Conservation (phyloP, 2,113 vertebrate species). For the Carassius carassius region DNA sequence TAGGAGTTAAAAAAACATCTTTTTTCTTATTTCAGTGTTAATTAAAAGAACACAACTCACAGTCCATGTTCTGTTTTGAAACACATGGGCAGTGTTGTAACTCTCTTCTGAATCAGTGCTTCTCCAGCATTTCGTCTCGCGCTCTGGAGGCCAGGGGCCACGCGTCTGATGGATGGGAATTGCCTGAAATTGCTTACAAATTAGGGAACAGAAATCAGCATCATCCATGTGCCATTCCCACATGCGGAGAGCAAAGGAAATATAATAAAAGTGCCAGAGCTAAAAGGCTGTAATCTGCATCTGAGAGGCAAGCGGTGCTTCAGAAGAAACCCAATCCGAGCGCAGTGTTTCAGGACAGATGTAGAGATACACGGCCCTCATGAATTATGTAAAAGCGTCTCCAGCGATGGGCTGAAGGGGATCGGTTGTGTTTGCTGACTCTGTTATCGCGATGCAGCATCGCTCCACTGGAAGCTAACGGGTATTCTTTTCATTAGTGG, state of each 20-base stretch:
- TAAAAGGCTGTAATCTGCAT: conserved; percentile 13
- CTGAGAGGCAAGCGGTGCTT: conserved; percentile 1
- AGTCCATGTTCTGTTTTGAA: background rate
- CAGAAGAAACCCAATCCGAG: conserved; percentile 26
- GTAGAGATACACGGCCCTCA: conserved; percentile 47
- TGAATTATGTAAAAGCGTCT: conserved; percentile 51
- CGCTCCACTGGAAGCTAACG: conserved; percentile 58
- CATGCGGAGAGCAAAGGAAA: background rate
- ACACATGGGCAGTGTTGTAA: background rate
- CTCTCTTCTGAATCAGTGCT: background rate
- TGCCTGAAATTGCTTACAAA: conserved; percentile 26
- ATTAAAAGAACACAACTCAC: too few species aligned
- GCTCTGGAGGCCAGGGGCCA: background rate
- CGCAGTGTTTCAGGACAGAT: conserved; percentile 50
- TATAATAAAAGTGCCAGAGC: background rate
- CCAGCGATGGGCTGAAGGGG: conserved; percentile 16
- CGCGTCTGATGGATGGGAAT: background rate
- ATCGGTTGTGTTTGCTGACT: conserved; percentile 61
- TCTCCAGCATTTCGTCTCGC: too few species aligned
- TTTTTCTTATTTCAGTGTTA: too few species aligned
- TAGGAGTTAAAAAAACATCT: too few species aligned
- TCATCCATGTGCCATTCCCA: background rate
- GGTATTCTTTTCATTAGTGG: conserved; percentile 59
- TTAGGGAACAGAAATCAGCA: background rate
- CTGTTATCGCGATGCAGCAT: conserved; percentile 56